Base-by-base conservation (phyloP, 2,113 vertebrate species). In the Larimichthys crocea region DNA sequence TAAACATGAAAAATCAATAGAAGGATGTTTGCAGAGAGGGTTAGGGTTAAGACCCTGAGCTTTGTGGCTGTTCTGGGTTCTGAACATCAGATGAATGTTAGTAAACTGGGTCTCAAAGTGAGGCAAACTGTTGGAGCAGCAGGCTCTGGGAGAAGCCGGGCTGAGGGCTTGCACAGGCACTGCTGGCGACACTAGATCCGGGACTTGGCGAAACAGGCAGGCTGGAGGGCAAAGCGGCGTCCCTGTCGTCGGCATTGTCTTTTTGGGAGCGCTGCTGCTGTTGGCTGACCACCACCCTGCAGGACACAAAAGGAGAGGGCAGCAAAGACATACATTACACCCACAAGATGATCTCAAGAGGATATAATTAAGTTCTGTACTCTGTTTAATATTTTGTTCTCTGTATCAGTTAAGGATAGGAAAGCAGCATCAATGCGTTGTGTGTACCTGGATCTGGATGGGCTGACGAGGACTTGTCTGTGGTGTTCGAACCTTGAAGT, bases 271-370 rank as follows among this genome's bases (percentile, higher is more conserved):
- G 69, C 4, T 24, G 59, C 4, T 24, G 59, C 61, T 63, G 74
- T 22, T 79, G 82, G 64, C 60, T 87, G 75, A 92, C 87, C 73
- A 89, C 72, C 40, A 92, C 92, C 29, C 91, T 93, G 79, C 1
- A 61, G 70, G 10, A 46, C 3, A 10, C 68, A 24, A 49, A 16
- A 0, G 17, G 2, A 69, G 8, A 52, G 56, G 46, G 2, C 5
- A 29, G n/a, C 20, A 14, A 7, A 2, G 15, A 22, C 20, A 15
- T 11, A 63, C 44, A 44, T 20, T 29, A 59, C 26, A 29, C 14
- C 16, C 0, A 59, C 56, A 29, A n/a, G 20, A 6, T 44, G 7
- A 22, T n/a, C 20, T 19, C 19, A n/a, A 15, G 11, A 44, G 22
- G 2, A 44, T 11, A 26, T n/a, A 26, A 22, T 9, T 10, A 48